Evolutionary conservation across 37 sponge, comb jelly and placozoan genomes (phyloP).

Genomic region (Chondrosia reniformis): DNA sequence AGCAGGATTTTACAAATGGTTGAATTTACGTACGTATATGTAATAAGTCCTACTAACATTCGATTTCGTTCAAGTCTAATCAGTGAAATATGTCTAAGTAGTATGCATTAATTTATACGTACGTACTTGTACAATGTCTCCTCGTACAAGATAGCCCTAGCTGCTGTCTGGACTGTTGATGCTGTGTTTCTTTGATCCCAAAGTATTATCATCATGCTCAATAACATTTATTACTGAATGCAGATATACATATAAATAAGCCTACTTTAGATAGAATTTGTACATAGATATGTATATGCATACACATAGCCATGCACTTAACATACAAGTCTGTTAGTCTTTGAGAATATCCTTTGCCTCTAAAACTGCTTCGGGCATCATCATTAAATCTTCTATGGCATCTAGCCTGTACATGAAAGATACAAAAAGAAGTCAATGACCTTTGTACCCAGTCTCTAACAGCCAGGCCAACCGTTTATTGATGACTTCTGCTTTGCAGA

Average conservation of each 20-base stretch:
- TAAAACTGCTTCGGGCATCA: slow-evolving; percentile 27
- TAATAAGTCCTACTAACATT: too few species aligned
- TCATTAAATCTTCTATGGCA: slow-evolving; percentile 77
- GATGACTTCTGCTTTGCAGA: slow-evolving; percentile 69
- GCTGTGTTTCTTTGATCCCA: slow-evolving; percentile 51
- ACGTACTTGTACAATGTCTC: slow-evolving; percentile 62
- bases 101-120: too few species aligned
- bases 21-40: too few species aligned
- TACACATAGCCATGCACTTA: too few species aligned
- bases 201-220: slow-evolving; percentile 73
- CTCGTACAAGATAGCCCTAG: slow-evolving; percentile 93
- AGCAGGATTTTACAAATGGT: too few species aligned
- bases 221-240: too few species aligned
- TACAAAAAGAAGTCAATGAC: background rate
- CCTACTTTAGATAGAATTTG: too few species aligned
- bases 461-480: slow-evolving; percentile 45
- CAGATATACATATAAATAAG: too few species aligned
- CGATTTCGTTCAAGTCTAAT: too few species aligned
- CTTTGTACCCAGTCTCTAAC: too few species aligned
- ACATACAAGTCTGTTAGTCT: slow-evolving; percentile 88
- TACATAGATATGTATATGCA: too few species aligned
- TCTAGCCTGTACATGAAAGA: slow-evolving; percentile 60
- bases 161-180: slow-evolving; percentile 82
- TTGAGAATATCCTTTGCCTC: slow-evolving; percentile 47
- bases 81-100: too few species aligned